Conservation (phyloP, 2,888 invertebrate genomes). For the Agrypnus murinus region DNA sequence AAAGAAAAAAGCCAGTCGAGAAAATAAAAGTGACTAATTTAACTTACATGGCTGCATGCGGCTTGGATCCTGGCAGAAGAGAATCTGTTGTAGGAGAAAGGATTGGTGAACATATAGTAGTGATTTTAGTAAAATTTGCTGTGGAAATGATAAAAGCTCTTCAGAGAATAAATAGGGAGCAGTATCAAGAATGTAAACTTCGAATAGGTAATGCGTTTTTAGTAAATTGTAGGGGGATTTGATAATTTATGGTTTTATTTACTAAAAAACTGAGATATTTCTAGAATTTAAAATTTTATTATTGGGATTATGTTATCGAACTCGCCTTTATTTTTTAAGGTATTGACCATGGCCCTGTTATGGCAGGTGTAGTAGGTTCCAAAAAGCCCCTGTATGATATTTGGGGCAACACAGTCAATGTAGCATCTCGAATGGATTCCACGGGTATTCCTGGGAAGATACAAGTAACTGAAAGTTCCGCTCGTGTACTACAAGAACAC, state of each 20-base stretch:
- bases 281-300: no score
- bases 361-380: slow-evolving; percentile 96
- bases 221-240: no score
- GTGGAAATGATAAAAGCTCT: slow-evolving; percentile 81
- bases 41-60: slow-evolving; percentile 98
- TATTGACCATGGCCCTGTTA: slow-evolving; percentile 91
- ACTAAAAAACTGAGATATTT: no score
- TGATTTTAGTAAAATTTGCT: slow-evolving; percentile 82
- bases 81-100: slow-evolving; percentile 70
- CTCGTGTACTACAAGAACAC: slow-evolving; percentile 78
- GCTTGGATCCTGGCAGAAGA: slow-evolving; percentile 84
- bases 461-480: slow-evolving; percentile 83
- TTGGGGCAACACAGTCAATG: slow-evolving; percentile 97
- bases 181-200: slow-evolving; percentile 78
- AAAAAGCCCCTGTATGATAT: slow-evolving; percentile 96
- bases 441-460: slow-evolving; percentile 88
- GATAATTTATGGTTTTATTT: no score
- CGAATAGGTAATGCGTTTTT: slow-evolving; percentile 87
- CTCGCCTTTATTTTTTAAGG: slow-evolving; percentile 73
- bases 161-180: slow-evolving; percentile 75
- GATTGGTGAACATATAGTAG: slow-evolving; percentile 69
- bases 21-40: slow-evolving; percentile 98
- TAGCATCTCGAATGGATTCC: slow-evolving; percentile 97
- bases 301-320: no score
- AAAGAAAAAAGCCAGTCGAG: slow-evolving; percentile 80